phyloP scores from a whole-genome alignment of 1,140 invertebrate species.

The Andrena cerasifolii region DNA sequence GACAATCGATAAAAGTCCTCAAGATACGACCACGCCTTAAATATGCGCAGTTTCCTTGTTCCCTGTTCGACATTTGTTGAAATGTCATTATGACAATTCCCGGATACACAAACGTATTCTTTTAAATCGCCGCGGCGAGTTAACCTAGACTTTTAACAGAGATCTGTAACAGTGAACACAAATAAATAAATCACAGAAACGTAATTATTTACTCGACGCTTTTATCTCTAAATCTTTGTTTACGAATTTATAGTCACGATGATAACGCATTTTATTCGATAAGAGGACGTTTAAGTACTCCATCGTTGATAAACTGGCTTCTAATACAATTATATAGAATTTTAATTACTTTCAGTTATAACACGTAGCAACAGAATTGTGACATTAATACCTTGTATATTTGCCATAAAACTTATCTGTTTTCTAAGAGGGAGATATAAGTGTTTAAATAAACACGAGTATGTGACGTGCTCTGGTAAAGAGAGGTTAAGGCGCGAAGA shows the following conservation, averaged over 20 bases:
- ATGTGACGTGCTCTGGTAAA: too few species aligned
- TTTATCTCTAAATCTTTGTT: not conserved
- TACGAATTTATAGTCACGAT: not conserved
- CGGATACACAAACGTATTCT: not conserved
- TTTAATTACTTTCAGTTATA: not conserved
- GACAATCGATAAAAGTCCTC: not conserved
- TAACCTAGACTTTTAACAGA: not conserved
- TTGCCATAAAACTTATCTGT: too few species aligned
- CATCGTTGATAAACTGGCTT: too few species aligned
- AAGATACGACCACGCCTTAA: not conserved
- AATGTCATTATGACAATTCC: not conserved
- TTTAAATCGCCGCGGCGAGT: not conserved
- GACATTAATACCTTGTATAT: too few species aligned
- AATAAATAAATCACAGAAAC: not conserved
- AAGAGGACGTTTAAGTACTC: too few species aligned
- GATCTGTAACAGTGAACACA: not conserved
- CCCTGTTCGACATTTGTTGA: not conserved
- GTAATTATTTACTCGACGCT: not conserved
- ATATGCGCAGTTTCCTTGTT: conserved; percentile 11
- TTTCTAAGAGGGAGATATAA: too few species aligned
- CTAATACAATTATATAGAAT: not conserved
- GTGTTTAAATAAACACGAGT: too few species aligned
- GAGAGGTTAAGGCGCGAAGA: too few species aligned
- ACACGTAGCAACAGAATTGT: not conserved
- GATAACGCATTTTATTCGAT: not conserved